These are phyloP conservation scores for Anisognathus igniventris DNA, from an alignment of 2,797 vertebrate species.

Conservation along the genomic window DNA sequence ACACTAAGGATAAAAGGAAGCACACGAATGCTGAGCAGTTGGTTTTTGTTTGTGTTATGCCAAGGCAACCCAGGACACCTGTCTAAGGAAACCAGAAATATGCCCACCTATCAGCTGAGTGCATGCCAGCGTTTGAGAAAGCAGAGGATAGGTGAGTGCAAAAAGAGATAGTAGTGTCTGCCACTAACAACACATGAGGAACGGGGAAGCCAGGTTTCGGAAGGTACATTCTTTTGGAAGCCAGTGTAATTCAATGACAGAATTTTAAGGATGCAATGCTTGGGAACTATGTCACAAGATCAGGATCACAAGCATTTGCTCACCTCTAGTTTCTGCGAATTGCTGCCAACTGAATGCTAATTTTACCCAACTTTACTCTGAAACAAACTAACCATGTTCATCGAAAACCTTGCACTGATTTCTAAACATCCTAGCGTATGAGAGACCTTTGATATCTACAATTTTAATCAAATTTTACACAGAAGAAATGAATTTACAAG, in stretches of 20 bases:
- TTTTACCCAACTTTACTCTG: background rate
- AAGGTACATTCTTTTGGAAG: background rate
- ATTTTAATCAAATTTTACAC: background rate
- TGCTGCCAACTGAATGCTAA: background rate
- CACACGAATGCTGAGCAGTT: background rate
- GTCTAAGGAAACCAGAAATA: background rate
- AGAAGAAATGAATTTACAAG: background rate
- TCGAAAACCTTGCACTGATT: background rate
- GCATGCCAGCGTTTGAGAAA: background rate
- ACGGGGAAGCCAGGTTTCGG: background rate
- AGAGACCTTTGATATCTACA: background rate
- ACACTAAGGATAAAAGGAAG: background rate
- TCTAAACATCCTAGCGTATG: background rate
- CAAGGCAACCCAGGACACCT: background rate
- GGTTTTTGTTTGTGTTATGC: background rate
- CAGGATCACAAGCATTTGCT: background rate
- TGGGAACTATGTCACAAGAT: background rate
- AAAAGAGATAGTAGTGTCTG: rapidly evolving
- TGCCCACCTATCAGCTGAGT: background rate
- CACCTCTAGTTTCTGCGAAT: background rate
- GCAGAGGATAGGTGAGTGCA: background rate
- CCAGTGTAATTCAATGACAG: background rate
- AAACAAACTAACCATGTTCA: rapidly evolving
- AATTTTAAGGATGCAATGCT: background rate
- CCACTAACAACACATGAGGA: background rate